Evolutionary conservation across 23 tunicate genomes (phyloP), one percentile per base, ranked within the genome.

Genomic region (Styela plicata): DNA sequence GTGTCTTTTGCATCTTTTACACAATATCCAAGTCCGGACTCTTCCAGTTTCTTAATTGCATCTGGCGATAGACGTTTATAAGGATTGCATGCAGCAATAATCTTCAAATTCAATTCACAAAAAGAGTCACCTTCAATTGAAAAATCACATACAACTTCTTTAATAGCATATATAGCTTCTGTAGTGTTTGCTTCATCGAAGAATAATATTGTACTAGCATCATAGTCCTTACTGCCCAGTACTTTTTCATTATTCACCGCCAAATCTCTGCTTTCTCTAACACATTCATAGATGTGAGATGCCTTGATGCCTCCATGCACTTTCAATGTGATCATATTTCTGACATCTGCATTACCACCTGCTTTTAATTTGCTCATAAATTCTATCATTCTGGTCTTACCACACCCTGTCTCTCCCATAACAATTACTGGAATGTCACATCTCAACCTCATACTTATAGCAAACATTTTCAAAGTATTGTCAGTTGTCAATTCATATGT

Each of bases 401-500:
- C 71, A 66, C 91, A 87, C 19, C 91, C 91, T 28, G 91, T 87
- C 67, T 87, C 91, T 19, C 91, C 91, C 91, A 87, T 87, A 28
- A 87, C 63, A 18, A 87, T 84, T 29, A 87, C 91, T 3, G 91
- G 91, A 68, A 87, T 87, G 30, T 69, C 86, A 64, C 91, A 87
- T 20, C 86, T 34, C 22, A 87, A 76, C 57, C 91, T 36, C 91
- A 87, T 87, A 68, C 82, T 80, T 52, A 87, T 74, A 22, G 91
- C 91, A 24, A 87, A 61, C 86, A 87, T 87, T 65, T 87, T 87
- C 70, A 87, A 66, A 24, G 82, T 86, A 82, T 87, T 87, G 91
- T 87, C 91, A 17, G 91, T 87, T n/a, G 93, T 88, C 67, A 88
- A 80, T 33, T 88, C 93, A 61, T 88, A 88, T 2, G 87, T 88